Percentiles rank a stretch among this genome's conserved stretches.
Evolutionary conservation across 1,140 invertebrate species (phyloP).

Genomic region (Drosophila mayri): DNA sequence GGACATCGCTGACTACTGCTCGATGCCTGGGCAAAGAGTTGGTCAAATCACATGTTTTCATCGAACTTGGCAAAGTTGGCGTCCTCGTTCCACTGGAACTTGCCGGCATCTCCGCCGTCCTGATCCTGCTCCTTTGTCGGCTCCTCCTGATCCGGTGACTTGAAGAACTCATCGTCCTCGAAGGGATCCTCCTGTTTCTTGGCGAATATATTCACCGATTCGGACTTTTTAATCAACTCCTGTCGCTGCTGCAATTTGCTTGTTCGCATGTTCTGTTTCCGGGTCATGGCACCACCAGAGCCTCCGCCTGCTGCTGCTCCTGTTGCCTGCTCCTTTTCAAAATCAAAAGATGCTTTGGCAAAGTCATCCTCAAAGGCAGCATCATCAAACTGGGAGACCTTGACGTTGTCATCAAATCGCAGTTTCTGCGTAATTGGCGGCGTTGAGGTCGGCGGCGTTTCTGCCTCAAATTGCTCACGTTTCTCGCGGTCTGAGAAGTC

Average conservation of each 20-base stretch:
- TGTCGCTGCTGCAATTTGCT: conserved; percentile 76
- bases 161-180: conserved; percentile 94
- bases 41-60: conserved; percentile 85
- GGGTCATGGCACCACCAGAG: conserved; percentile 35
- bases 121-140: conserved; percentile 26
- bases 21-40: conserved; percentile 74
- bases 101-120: conserved; percentile 17
- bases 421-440: conserved; percentile 80
- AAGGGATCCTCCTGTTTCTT: conserved; percentile 92
- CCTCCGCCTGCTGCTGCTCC: background rate
- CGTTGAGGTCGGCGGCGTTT: conserved; percentile 55
- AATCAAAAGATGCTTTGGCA: conserved; percentile 82
- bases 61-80: conserved; percentile 85
- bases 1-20: conserved; percentile 8
- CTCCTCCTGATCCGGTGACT: conserved; percentile 71
- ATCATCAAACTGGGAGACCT: conserved; percentile 84
- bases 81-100: conserved; percentile 80
- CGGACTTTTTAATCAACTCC: conserved; percentile 91
- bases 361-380: conserved; percentile 84
- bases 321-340: conserved; percentile 73
- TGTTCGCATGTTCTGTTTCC: conserved; percentile 75
- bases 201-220: conserved; percentile 94
- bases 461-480: conserved; percentile 60
- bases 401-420: conserved; percentile 84
- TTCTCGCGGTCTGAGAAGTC: conserved; percentile 87